phyloP scores from a whole-genome alignment of 2,797 vertebrate genomes.

The Falco cherrug region DNA sequence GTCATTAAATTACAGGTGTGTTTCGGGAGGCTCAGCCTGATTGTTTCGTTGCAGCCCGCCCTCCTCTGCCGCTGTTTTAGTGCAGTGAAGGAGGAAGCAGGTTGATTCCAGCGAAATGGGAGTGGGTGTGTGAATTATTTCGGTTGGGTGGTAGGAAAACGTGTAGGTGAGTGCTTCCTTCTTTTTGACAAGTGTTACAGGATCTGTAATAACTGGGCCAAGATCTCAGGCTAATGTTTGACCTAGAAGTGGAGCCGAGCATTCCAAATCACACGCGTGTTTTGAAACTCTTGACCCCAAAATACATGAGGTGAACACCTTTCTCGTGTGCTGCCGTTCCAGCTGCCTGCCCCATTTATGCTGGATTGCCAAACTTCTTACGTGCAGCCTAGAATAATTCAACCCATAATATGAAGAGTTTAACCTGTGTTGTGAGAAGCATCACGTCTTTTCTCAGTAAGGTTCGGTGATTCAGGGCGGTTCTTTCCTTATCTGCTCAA shows the following conservation, averaged over 20 bases:
- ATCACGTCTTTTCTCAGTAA: not conserved
- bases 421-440: not conserved
- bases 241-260: not conserved
- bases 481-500: not conserved
- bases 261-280: not conserved
- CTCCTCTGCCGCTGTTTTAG: not conserved
- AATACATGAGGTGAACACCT: not conserved
- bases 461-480: not conserved
- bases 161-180: not conserved
- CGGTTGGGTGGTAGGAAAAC: not conserved
- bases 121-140: not conserved
- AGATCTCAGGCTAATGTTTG: not conserved
- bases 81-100: not conserved
- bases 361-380: not conserved
- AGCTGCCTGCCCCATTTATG: fast-evolving
- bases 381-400: not conserved
- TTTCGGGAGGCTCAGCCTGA: not conserved
- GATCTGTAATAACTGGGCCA: not conserved
- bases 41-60: fast-evolving
- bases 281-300: not conserved
- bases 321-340: not conserved
- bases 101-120: fast-evolving
- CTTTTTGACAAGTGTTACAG: not conserved
- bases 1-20: fast-evolving
- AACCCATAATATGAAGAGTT: fast-evolving